Percentiles rank a stretch among this genome's conserved stretches.
phyloP scores from a whole-genome alignment of 2,113 vertebrate species.

The Salvelinus namaycush region DNA sequence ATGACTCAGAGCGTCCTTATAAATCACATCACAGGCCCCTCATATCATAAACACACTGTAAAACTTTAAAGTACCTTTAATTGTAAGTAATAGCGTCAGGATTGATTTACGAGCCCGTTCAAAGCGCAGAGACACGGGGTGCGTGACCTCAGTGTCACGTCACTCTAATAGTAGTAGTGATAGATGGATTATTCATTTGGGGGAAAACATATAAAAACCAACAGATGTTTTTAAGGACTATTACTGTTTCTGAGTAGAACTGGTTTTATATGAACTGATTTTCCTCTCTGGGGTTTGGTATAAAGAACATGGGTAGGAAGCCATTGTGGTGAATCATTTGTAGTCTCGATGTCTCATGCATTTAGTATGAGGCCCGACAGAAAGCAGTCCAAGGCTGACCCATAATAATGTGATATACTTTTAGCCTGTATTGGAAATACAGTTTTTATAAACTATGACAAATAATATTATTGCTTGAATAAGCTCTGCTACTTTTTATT shows the following conservation, averaged over 20 bases:
- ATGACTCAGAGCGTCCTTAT: constrained; percentile 81
- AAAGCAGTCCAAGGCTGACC: constrained; percentile 52
- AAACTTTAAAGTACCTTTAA: constrained; percentile 88
- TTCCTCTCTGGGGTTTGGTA: constrained; percentile 46
- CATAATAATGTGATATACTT: constrained; percentile 52
- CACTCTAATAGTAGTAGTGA: constrained; percentile 64
- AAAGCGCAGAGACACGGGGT: constrained; percentile 65
- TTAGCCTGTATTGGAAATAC: constrained; percentile 35
- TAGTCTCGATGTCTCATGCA: constrained; percentile 61
- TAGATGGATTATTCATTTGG: constrained; percentile 57
- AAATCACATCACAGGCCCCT: constrained; percentile 79
- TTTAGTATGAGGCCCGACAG: constrained; percentile 57
- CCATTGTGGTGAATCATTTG: constrained; percentile 59
- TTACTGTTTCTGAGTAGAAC: constrained; percentile 50
- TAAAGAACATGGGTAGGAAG: constrained; percentile 40
- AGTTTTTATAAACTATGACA: constrained; percentile 62
- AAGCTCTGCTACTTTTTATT: constrained; percentile 3
- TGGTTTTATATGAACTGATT: constrained; percentile 7
- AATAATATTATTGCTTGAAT: constrained; percentile 33
- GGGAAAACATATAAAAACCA: constrained; percentile 61
- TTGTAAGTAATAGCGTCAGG: constrained; percentile 82
- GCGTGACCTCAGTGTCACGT: constrained; percentile 72
- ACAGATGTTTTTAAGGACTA: constrained; percentile 65
- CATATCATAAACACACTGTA: constrained; percentile 87
- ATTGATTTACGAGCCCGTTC: constrained; percentile 84